Conservation (phyloP, 1,140 invertebrate species). For the Eumeta japonica region DNA sequence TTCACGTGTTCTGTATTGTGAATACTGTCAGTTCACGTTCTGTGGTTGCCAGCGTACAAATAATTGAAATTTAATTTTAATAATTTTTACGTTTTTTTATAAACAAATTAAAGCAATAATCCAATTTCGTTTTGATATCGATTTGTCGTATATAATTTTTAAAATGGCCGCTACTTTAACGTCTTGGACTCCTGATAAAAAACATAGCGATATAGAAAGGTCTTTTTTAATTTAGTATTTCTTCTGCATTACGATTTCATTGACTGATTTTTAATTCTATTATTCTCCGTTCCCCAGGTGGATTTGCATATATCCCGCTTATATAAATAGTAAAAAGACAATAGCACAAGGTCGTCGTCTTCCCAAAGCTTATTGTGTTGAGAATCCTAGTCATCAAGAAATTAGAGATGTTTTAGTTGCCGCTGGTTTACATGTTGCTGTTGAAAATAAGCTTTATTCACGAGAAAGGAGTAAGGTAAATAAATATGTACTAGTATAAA, state of each 20-base stretch:
- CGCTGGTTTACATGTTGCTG: conserved; percentile 77
- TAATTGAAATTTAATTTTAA: no score
- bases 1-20: no score
- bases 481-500: background rate
- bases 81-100: no score
- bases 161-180: no score
- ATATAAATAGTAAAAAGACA: conserved; percentile 93
- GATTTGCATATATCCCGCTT: conserved; percentile 96
- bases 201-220: conserved; percentile 67
- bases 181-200: conserved; percentile 69
- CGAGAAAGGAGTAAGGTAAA: conserved; percentile 80
- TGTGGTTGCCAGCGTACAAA: no score
- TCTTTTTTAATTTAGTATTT: no score
- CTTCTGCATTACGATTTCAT: background rate
- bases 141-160: no score
- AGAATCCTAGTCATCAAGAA: conserved; percentile 92
- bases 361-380: conserved; percentile 81
- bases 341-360: conserved; percentile 83
- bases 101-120: no score
- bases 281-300: conserved; percentile 66
- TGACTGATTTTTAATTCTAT: background rate
- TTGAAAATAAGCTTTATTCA: conserved; percentile 95
- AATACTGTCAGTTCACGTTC: no score
- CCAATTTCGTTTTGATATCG: no score
- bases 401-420: conserved; percentile 87